Base-by-base conservation (phyloP, 2,797 vertebrate genomes). In the Hoplostethus mediterraneus region DNA sequence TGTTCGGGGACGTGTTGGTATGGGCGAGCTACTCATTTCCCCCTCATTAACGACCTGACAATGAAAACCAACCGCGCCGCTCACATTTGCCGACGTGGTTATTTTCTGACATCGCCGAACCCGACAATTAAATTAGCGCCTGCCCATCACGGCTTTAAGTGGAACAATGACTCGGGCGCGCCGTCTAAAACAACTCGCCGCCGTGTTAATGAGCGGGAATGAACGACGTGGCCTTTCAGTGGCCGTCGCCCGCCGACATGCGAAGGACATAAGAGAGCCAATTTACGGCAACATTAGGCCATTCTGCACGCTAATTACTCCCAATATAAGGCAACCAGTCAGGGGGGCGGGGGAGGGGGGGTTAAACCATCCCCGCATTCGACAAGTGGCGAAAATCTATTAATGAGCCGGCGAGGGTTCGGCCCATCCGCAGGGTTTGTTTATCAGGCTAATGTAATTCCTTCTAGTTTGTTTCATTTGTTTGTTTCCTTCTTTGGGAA, bases 41-140 rank as follows among this genome's bases (percentile, higher is more conserved):
- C 52, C 38, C 71, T 90, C 87, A 92, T 91, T 87, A 90, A 84
- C 77, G 81, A 84, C 77, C 75, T 81, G 69, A 88, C 83, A 73
- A 63, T 77, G 72, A 78, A 63, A 89, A 80, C 74, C 10, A 44
- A 21, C 64, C 6, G 52, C 67, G 64, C 54, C 73, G 57, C 75
- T 86, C 73, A 74, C 56, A 62, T 67, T 77, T 75, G 66, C 36
- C 57, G 71, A 52, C 66, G 69, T 59, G 62, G 49, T 71, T 77
- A 70, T 84, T 86, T 83, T 69, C 75, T 81, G 71, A 73, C 81
- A 75, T 48, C 12, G n/a, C 65, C 81, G n/a, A 21, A 79, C 72
- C 80, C 66, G 67, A 84, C 80, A 78, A 83, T 89, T 89, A 87
- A 87, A 91, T 88, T 81, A 90, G 58, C 31, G 62, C 63, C 76